Base-by-base conservation (phyloP, 30 jellyfish, hydroid and myxozoan species). In the Mastigias papua region DNA sequence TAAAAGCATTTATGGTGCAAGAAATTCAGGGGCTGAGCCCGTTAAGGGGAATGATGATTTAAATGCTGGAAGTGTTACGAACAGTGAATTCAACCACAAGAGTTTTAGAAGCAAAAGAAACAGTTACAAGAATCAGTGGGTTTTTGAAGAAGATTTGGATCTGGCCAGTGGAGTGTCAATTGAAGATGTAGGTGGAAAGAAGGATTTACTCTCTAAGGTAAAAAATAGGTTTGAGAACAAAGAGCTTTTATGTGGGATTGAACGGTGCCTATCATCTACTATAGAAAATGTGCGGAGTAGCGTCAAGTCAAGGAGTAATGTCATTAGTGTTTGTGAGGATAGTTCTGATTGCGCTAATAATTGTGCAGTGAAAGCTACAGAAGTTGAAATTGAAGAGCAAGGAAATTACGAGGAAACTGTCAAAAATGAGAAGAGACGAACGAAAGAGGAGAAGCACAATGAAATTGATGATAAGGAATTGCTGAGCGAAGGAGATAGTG, bases 1-100 rank as follows among this genome's bases (percentile, higher is more conserved):
- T 67, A 51, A 57, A 34, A 76, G 76, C 28, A 46, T 85, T 42
- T 91, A 33, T 76, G 37, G 37, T 46, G 37, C 37, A 25, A 23
- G 42, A 15, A 63, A 42, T 25, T 2, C 74, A 23, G 23, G 48
- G 26, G 1, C 15, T 20, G 74, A 25, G 23, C 19, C 69, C 8
- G 27, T 57, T 17, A 3, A 17, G 23, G 69, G 3, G 3, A 57
- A 57, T 57, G 3, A 17, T 57, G 30, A n/a, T n/a, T n/a, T 20
- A 20, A 57, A 57, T 20, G 69, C 19, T 57, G 69, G 30, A 6
- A 19, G 17, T 57, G 19, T 23, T 20, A 4, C 13, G 54, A 42
- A 15, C 13, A 15, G 13, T 42, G 13, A 15, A 42, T 15, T 4
- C 13, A 42, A 15, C 13, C 7, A 15, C 54, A 42, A 8, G 13